Base-by-base conservation (phyloP, 2,888 invertebrate species). In the Pelosia muscerda region DNA sequence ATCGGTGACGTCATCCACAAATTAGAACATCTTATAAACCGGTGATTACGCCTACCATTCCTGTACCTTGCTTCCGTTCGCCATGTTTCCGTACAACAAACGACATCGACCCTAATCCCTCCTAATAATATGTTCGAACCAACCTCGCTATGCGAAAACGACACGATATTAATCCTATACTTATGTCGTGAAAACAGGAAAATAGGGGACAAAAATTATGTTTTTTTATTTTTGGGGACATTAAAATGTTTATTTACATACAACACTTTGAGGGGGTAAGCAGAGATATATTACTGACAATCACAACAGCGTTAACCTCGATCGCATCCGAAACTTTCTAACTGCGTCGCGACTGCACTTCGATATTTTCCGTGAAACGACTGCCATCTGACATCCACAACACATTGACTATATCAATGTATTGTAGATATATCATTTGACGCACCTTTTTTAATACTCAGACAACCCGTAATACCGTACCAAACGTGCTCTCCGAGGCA, bases 81-180 rank as follows among this genome's bases (percentile, higher is more conserved):
- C 71, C 72, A 73, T 79, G 76, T 68, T 62, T 76, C 38, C 49
- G 11, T 2, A 59, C 69, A 69, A 81, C 68, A 65, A 81, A 79
- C 71, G 71, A 74, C 62, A 31, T 9, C 62, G 77, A 74, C 79
- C 81, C 66, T 79, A 76, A 79, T 81, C 74, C 81, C 72, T 76
- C 73, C 68, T 81, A 81, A 77, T 75, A 79, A 63, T 68, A 72
- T 69, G 65, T 75, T 64, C 59, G 65, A 63, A 54, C 64, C 74
- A 67, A 57, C 42, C 60, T 70, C 67, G 42, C 63, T 38, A 67
- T 62, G 63, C 49, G 71, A 77, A 72, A 70, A 72, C 65, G 58
- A 69, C 71, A 67, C 13, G 63, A 65, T 79, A 81, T 80, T 80
- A 81, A 81, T 79, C 65, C 72, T 64, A 34, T 73, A 66, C 62